Percentiles rank a stretch among this genome's conserved stretches.
These are phyloP conservation scores for Oceanites oceanicus DNA, from an alignment of 2,113 vertebrate genomes.

Conservation along the genomic window DNA sequence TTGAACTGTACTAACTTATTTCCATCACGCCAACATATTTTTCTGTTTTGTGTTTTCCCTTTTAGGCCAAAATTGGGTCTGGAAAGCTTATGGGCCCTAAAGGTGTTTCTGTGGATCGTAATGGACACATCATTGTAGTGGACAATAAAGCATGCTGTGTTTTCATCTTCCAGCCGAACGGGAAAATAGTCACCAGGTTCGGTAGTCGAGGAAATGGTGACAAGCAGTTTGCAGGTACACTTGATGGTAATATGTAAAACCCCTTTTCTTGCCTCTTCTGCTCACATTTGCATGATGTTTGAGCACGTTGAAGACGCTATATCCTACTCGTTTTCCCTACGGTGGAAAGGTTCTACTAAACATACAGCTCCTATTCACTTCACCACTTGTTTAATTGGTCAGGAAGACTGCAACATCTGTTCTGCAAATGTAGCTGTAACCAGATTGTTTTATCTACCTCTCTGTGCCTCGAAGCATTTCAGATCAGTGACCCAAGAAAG, in stretches of 20 bases:
- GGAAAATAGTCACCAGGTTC: slow-evolving; percentile 96
- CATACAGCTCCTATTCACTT: neutral
- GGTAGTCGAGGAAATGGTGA: slow-evolving; percentile 95
- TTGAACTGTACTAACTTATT: neutral
- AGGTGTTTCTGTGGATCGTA: slow-evolving; percentile 93
- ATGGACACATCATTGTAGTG: slow-evolving; percentile 95
- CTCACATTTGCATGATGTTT: slow-evolving; percentile 74
- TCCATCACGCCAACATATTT: neutral
- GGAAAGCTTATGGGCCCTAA: slow-evolving; percentile 98
- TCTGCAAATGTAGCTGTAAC: slow-evolving; percentile 12
- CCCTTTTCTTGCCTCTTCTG: slow-evolving; percentile 69
- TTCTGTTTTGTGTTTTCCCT: neutral
- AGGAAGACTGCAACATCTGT: neutral
- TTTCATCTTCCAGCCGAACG: slow-evolving; percentile 95
- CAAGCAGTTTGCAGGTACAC: slow-evolving; percentile 98
- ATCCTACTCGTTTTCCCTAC: neutral
- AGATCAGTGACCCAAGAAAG: neutral
- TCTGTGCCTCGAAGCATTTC: neutral
- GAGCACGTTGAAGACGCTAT: slow-evolving; percentile 53
- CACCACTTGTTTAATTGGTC: neutral
- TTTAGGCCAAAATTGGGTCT: slow-evolving; percentile 91
- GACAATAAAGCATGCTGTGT: slow-evolving; percentile 98
- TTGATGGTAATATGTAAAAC: slow-evolving; percentile 78
- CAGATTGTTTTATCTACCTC: neutral
- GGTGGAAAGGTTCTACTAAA: neutral